Evolutionary conservation across 1,140 invertebrate genomes (phyloP).

Genomic region (Ganaspis sp.): DNA sequence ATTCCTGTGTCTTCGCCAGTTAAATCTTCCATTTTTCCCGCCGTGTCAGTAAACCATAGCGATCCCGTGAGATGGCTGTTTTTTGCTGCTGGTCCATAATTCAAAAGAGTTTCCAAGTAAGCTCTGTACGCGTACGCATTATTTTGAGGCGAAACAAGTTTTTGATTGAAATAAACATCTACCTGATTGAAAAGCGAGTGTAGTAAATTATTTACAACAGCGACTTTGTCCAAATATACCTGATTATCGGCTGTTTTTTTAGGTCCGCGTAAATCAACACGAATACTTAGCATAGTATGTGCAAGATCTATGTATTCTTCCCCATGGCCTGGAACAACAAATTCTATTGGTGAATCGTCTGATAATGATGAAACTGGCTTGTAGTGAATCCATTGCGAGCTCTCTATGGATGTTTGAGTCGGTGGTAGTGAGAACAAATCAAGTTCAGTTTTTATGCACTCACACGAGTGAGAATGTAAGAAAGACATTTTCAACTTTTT

Average conservation of each 20-base stretch:
- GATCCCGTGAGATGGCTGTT: constrained; percentile 64
- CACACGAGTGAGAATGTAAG: constrained; percentile 49
- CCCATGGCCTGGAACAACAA: constrained; percentile 64
- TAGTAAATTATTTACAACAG: constrained; percentile 66
- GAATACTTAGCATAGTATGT: too few relatives aligned
- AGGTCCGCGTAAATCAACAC: constrained; percentile 32
- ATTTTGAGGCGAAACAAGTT: constrained; percentile 67
- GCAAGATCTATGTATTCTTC: constrained; percentile 51
- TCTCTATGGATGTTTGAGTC: constrained; percentile 70
- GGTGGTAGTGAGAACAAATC: constrained; percentile 72
- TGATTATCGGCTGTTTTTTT: too few relatives aligned
- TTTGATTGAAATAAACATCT: constrained; percentile 72
- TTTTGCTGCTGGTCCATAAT: constrained; percentile 69
- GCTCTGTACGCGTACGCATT: constrained; percentile 72
- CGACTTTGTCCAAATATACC: neutral
- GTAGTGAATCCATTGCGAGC: constrained; percentile 63
- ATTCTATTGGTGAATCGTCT: constrained; percentile 69
- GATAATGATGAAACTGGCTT: constrained; percentile 68
- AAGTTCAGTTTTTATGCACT: constrained; percentile 64
- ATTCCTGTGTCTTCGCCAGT: constrained; percentile 12
- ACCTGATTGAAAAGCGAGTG: constrained; percentile 72
- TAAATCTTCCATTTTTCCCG: too few relatives aligned
- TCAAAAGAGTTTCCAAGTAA: constrained; percentile 72
- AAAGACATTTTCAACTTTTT: constrained; percentile 42
- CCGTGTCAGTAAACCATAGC: constrained; percentile 36